phyloP scores from a whole-genome alignment of 2,797 vertebrate species.

The Danio tinwini region DNA sequence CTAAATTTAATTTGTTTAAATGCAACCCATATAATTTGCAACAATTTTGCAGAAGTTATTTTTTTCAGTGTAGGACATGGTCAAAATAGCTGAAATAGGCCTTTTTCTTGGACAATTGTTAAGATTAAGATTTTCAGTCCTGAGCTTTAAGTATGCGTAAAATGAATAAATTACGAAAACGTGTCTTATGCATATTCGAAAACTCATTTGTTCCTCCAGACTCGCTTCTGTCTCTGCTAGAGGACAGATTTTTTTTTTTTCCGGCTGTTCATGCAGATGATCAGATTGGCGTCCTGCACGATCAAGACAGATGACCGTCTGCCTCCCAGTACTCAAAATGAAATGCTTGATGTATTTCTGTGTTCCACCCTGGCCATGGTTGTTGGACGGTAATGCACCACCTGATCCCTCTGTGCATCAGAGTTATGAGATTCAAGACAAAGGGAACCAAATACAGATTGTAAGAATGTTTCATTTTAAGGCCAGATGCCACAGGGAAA shows the following conservation, averaged over 20 bases:
- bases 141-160: background rate
- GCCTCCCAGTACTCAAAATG: constrained; percentile 2
- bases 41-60: too few relatives aligned
- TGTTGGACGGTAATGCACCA: background rate
- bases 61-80: too few relatives aligned
- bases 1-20: too few relatives aligned
- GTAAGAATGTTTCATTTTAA: background rate
- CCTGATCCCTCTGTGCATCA: background rate
- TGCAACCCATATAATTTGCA: too few relatives aligned
- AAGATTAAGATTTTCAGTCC: background rate
- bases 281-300: background rate
- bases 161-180: background rate
- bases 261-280: background rate
- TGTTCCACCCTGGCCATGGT: background rate
- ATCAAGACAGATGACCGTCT: constrained; percentile 19
- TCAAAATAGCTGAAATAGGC: too few relatives aligned
- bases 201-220: background rate
- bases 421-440: background rate
- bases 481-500: too few relatives aligned
- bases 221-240: constrained; percentile 1
- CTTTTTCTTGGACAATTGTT: too few relatives aligned
- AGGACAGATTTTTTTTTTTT: background rate
- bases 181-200: background rate
- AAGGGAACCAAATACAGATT: background rate
- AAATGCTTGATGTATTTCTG: constrained; percentile 7